phyloP scores from a whole-genome alignment of 2,797 vertebrate genomes.

The Scarus forsteni region DNA sequence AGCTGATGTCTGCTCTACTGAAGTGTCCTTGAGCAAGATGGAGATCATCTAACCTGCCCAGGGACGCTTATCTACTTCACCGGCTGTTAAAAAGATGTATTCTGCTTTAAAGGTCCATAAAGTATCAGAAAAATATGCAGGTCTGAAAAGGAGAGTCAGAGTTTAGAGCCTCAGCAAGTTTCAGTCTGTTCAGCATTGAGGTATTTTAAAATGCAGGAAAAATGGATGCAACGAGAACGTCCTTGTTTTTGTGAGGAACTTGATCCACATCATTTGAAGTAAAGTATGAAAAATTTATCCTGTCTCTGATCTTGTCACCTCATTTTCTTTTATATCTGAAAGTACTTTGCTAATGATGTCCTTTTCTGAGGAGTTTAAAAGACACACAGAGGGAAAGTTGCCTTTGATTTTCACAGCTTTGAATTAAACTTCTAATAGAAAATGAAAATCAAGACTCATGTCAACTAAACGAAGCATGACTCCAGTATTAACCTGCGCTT shows the following conservation, averaged over 20 bases:
- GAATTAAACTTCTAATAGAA: slow-evolving; percentile 28
- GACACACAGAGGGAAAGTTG: slow-evolving; percentile 3
- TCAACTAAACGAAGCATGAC: slow-evolving; percentile 52
- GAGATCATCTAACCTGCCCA: slow-evolving; percentile 2
- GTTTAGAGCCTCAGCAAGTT: slow-evolving; percentile 6
- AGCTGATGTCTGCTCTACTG: slow-evolving; percentile 12
- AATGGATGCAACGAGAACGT: background rate
- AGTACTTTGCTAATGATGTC: slow-evolving; percentile 2
- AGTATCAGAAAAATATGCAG: background rate
- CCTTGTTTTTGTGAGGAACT: slow-evolving; percentile 16
- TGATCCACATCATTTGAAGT: slow-evolving; percentile 23
- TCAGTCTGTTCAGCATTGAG: slow-evolving; percentile 7
- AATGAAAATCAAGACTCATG: slow-evolving; percentile 19
- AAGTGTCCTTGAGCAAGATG: slow-evolving; percentile 42
- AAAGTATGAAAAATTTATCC: slow-evolving; percentile 5
- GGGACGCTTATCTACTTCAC: slow-evolving; percentile 18
- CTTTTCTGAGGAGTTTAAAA: slow-evolving; percentile 22
- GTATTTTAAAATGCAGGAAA: slow-evolving; percentile 4
- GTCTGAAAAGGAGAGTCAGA: background rate
- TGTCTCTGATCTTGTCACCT: slow-evolving; percentile 10
- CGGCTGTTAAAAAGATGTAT: slow-evolving; percentile 33
- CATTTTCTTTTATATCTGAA: background rate
- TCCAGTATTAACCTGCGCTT: slow-evolving; percentile 33
- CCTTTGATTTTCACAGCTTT: slow-evolving; percentile 31
- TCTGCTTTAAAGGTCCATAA: slow-evolving; percentile 5